Evolutionary conservation across 2,888 invertebrate genomes (phyloP).

Genomic region (Drosophila acutilabella): DNA sequence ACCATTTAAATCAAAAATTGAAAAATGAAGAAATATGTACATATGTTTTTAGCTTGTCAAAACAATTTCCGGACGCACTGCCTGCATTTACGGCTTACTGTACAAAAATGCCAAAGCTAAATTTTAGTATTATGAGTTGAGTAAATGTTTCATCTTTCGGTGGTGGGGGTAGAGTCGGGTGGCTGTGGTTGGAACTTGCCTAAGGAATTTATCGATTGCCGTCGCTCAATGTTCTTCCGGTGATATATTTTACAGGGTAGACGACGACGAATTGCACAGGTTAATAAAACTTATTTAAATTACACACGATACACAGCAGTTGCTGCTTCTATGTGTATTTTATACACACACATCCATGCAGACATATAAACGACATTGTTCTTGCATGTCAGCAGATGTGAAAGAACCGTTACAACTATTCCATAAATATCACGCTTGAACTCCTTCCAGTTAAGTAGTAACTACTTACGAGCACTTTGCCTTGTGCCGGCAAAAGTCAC

Average conservation of each 20-base stretch:
- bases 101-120: background rate
- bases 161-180: background rate
- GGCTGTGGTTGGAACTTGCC: conserved; percentile 38
- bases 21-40: too few relatives aligned
- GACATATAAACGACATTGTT: background rate
- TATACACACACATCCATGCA: conserved; percentile 1
- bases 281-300: conserved; percentile 63
- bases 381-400: conserved; percentile 30
- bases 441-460: conserved; percentile 13
- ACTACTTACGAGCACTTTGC: conserved; percentile 14
- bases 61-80: background rate
- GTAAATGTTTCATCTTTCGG: conserved; percentile 30
- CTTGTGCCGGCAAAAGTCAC: conserved; percentile 58
- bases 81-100: background rate
- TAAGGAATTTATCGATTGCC: conserved; percentile 68
- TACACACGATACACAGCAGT: conserved; percentile 35
- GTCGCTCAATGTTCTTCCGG: conserved; percentile 21
- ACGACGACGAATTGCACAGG: conserved; percentile 36
- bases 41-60: background rate
- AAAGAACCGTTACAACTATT: conserved; percentile 12
- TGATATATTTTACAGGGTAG: conserved; percentile 26
- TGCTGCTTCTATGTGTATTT: conserved; percentile 5
- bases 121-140: conserved; percentile 25
- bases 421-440: conserved; percentile 34
- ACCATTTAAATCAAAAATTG: too few relatives aligned